Base-by-base conservation (phyloP, 2,113 vertebrate species). In the Climacteris rufus region DNA sequence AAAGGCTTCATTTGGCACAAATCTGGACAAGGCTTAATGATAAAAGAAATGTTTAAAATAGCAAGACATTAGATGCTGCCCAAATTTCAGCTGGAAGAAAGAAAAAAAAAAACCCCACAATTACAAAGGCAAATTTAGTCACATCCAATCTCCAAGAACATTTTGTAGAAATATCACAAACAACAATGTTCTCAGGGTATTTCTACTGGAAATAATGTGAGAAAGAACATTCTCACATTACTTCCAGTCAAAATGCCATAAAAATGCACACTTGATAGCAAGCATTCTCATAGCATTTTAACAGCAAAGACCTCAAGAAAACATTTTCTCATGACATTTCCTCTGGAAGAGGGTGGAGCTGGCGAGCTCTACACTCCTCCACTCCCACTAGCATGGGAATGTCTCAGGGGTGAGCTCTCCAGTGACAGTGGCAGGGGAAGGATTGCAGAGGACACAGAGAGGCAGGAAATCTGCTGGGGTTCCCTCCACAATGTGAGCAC, bases 291-390 rank as follows among this genome's bases (percentile, higher is more conserved):
- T 72, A 97, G 92, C 47, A 95, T 93, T 60, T 93, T 96, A 96
- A 72, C 83, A 94, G 89, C 72, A 95, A 95, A 96, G 94, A 95
- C 77, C 87, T 95, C 95, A 85, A 95, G 94, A 94, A 96, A 96
- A 82, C 83, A 96, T 97, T 97, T 97, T 97, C 97, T 97, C 97
- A 97, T 93, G 97, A 97, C 97, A 97, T 97, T 97, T 97, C 95
- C 87, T 96, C 87, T 97, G 82, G 66, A 97, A 96, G 74, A 92
- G 95, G 96, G 96, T 95, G 96, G 97, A 94, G 93, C 74, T 76
- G 89, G n/a, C 91, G 75, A 76, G 42, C 63, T 61, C 83, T 89
- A 74, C 57, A 42, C 80, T 96, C 74, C 70, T 94, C 50, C 70
- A 87, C 86, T 89, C 89, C 74, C 81, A 72, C 42, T 87, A 91